Evolutionary conservation across 2,888 invertebrate species (phyloP).

Genomic region (Nephrotoma flavescens): DNA sequence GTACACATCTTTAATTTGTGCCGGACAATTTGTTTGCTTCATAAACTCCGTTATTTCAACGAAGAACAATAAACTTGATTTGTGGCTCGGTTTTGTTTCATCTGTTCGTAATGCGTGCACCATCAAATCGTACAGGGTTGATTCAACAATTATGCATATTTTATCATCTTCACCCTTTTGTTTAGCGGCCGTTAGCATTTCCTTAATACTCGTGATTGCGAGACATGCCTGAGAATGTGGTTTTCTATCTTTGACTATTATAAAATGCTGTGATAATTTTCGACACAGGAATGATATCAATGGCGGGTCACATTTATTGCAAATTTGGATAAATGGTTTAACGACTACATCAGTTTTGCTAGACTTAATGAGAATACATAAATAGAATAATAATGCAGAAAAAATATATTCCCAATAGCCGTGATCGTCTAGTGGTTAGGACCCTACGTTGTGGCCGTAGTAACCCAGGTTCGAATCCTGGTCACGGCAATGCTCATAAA

Average conservation of each 20-base stretch:
- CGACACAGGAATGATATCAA: conserved; percentile 24
- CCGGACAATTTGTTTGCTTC: not conserved
- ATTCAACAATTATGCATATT: conserved; percentile 21
- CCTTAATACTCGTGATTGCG: conserved; percentile 23
- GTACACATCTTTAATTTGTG: not conserved
- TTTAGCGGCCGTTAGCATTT: conserved; percentile 14
- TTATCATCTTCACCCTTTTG: conserved; percentile 11
- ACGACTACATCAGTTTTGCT: not conserved
- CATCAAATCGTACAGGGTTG: conserved; percentile 20
- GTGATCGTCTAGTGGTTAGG: conserved; percentile 29
- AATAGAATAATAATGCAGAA: not conserved
- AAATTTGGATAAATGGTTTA: not conserved
- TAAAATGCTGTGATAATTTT: conserved; percentile 22
- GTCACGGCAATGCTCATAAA: conserved; percentile 28
- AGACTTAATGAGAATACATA: not conserved
- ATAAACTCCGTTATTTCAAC: not conserved
- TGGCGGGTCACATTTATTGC: not conserved
- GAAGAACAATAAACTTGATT: not conserved
- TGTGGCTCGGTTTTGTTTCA: conserved; percentile 25
- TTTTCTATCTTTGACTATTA: conserved; percentile 25
- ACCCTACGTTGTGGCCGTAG: conserved; percentile 46
- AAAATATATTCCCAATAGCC: conserved; percentile 8
- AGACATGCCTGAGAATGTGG: conserved; percentile 24
- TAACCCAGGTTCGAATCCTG: conserved; percentile 48
- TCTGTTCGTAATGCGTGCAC: conserved; percentile 31